These are phyloP conservation scores for Crocuta crocuta DNA, from an alignment of 2,113 vertebrate species.

Conservation along the genomic window DNA sequence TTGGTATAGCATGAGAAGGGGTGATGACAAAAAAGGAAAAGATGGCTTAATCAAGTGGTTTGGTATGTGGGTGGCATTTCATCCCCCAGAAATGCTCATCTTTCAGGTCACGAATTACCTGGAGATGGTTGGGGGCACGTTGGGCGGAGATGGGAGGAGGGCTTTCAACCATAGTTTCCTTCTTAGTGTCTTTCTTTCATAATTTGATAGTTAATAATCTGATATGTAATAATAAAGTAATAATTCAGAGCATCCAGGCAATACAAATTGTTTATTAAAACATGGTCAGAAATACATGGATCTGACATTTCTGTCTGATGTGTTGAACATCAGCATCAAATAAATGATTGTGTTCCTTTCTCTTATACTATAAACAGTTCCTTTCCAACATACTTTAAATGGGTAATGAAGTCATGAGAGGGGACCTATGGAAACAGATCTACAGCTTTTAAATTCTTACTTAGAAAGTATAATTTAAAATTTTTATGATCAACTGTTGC, in stretches of 20 bases:
- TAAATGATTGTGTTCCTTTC: not conserved
- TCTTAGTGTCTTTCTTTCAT: not conserved
- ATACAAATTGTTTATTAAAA: not conserved
- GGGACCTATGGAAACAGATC: not conserved
- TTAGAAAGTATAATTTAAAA: not conserved
- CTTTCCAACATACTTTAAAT: not conserved
- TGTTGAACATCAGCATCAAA: not conserved
- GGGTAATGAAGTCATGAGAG: not conserved
- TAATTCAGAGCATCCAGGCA: not conserved
- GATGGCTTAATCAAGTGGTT: not conserved
- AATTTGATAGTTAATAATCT: not conserved
- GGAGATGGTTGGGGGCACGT: no score
- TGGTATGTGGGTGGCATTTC: not conserved
- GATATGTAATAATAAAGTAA: not conserved
- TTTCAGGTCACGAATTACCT: not conserved
- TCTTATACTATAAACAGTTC: not conserved
- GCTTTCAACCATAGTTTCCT: not conserved
- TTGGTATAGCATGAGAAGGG: not conserved
- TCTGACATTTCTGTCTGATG: not conserved
- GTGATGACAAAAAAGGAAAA: not conserved
- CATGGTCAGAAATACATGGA: not conserved
- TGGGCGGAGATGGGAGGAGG: rapidly evolving
- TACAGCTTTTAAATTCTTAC: not conserved
- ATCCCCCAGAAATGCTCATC: rapidly evolving
- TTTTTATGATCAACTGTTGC: not conserved